Conservation (phyloP, 2,888 invertebrate genomes). For the Caenorhabditis imperialis region DNA sequence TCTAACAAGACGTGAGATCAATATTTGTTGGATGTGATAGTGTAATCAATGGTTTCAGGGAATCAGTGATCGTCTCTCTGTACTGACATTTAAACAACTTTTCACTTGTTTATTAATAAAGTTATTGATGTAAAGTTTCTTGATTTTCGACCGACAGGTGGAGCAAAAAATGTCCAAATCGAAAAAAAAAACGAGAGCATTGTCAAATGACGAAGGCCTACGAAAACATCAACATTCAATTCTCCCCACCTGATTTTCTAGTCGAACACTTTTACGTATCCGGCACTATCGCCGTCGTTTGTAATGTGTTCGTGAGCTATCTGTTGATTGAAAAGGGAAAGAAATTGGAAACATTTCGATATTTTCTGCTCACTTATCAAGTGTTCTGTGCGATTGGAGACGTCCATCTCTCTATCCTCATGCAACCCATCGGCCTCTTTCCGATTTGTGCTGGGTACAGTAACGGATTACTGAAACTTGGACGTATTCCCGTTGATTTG, state of each 20-base stretch:
- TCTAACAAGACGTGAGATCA: too few species aligned
- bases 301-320: constrained; percentile 16
- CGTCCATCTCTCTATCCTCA: constrained; percentile 10
- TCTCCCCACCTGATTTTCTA: constrained; percentile 14
- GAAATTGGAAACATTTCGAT: constrained; percentile 20
- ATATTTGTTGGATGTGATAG: too few species aligned
- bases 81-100: too few species aligned
- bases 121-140: too few species aligned
- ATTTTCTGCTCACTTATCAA: constrained; percentile 16
- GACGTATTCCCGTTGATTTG: constrained; percentile 8
- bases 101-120: too few species aligned
- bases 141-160: not conserved
- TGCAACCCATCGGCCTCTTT: constrained; percentile 22
- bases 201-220: too few species aligned
- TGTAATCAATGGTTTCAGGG: too few species aligned
- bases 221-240: constrained; percentile 3
- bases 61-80: too few species aligned
- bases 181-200: too few species aligned
- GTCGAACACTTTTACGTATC: constrained; percentile 20
- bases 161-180: not conserved
- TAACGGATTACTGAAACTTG: constrained; percentile 12
- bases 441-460: constrained; percentile 25
- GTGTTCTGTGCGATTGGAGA: constrained; percentile 25
- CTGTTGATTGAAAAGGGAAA: constrained; percentile 12
- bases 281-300: constrained; percentile 7